A percentile compares a stretch with the other conserved stretches of the same genome.
Conservation (phyloP, 2,113 vertebrate species). For the Parus major region DNA sequence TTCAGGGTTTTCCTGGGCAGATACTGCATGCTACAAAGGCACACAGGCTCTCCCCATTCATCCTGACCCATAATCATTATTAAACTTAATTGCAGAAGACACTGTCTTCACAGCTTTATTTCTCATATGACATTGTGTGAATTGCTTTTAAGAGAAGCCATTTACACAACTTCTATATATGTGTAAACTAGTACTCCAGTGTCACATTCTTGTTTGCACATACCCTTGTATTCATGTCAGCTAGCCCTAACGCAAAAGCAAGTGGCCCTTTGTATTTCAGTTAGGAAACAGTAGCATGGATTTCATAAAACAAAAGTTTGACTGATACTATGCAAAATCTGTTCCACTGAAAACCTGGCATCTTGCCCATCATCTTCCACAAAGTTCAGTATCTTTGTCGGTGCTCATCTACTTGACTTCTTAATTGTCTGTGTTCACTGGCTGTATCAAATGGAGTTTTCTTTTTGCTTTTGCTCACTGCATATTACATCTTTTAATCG, state of each 20-base stretch:
- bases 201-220: constrained; percentile 47
- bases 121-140: constrained; percentile 48
- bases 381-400: constrained; percentile 31
- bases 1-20: neutral
- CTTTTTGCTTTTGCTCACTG: constrained; percentile 61
- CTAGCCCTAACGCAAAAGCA: neutral
- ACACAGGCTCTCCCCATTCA: neutral
- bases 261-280: neutral
- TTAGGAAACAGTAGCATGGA: neutral
- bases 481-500: constrained; percentile 77
- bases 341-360: neutral
- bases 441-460: constrained; percentile 60
- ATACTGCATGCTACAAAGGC: neutral
- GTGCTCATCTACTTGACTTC: constrained; percentile 50
- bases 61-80: neutral
- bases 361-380: constrained; percentile 1
- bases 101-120: constrained; percentile 50
- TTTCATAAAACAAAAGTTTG: constrained; percentile 62
- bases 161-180: constrained; percentile 28
- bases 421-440: constrained; percentile 41
- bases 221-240: constrained; percentile 10
- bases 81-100: constrained; percentile 51
- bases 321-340: constrained; percentile 36
- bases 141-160: constrained; percentile 62
- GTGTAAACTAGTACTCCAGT: constrained; percentile 38